Base-by-base conservation (phyloP, 2,113 vertebrate species). In the Phyllopteryx taeniolatus region DNA sequence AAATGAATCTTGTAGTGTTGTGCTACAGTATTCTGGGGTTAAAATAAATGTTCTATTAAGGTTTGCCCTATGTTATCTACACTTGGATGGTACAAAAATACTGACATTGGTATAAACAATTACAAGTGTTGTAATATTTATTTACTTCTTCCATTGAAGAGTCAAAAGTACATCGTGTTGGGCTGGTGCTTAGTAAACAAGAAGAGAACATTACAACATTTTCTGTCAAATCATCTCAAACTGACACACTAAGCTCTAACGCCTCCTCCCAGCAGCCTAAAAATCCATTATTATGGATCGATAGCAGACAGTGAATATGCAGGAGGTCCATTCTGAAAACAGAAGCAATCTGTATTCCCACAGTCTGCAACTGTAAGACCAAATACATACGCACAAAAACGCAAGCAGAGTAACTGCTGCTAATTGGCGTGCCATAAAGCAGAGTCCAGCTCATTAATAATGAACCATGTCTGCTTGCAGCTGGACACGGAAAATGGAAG, bases 401-500 rank as follows among this genome's bases (percentile, higher is more conserved):
- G 77, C 75, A 61, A 10, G 59, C 15, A 60, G 3, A 67, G 62
- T 57, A 75, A 76, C 75, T 89, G 83, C 88, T 86, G 86, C 78
- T 86, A 88, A 87, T 86, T 79, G 46, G 66, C 51, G 19, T 76
- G 81, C 85, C 79, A 86, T 85, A 78, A 82, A 86, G 85, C 74
- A 74, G 77, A 71, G 78, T 82, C 71, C 46, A 7, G 27, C 72
- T 87, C 76, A 88, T 89, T 70, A 89, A 88, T 89, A 88, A 88
- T 89, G 83, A 72, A 89, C 27, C 5, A 7, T 9, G 74, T 83
- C 88, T 83, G 75, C 84, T 73, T 8, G 75, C 62, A 79, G 77
- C 80, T 84, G 86, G 83, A 87, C 84, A 80, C 75, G 6, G 84
- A 83, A 88, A 88, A 88, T 85, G 85, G 88, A 87, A 90, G 87